phyloP scores from a whole-genome alignment of 2,888 invertebrate species.

The Acleris sparsana region DNA sequence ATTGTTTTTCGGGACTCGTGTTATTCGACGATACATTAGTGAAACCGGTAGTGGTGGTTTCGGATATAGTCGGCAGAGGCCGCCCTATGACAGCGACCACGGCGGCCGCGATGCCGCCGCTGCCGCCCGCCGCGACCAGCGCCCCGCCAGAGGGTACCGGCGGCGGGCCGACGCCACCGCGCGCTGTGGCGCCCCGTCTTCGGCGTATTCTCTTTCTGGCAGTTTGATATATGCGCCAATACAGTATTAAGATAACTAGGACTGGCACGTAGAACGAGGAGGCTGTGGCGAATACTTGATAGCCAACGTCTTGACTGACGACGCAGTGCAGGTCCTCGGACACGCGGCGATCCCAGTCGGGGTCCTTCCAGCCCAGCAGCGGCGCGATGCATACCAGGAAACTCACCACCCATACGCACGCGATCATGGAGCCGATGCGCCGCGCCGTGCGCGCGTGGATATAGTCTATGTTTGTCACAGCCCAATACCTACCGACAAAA shows the following conservation, averaged over 20 bases:
- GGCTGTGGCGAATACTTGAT: constrained; percentile 94
- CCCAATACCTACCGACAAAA: constrained; percentile 88
- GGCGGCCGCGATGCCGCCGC: constrained; percentile 88
- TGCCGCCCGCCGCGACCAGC: constrained; percentile 87
- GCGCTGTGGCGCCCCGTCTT: constrained; percentile 84
- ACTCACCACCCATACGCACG: constrained; percentile 92
- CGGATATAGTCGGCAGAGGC: constrained; percentile 89
- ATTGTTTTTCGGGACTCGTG: constrained; percentile 90
- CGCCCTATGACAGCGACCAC: constrained; percentile 88
- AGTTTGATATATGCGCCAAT: constrained; percentile 95
- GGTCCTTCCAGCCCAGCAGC: constrained; percentile 91
- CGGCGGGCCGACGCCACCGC: constrained; percentile 72
- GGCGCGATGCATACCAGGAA: constrained; percentile 94
- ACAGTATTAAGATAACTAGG: constrained; percentile 92
- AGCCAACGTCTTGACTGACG: constrained; percentile 92
- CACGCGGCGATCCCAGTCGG: constrained; percentile 81
- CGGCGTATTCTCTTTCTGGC: constrained; percentile 93
- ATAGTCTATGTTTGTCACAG: constrained; percentile 95
- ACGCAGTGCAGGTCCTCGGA: constrained; percentile 88
- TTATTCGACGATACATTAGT: constrained; percentile 89
- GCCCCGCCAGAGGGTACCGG: constrained; percentile 83
- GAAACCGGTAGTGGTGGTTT: constrained; percentile 89
- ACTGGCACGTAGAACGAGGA: constrained; percentile 96
- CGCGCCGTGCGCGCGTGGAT: constrained; percentile 91
- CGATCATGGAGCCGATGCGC: constrained; percentile 91